Conservation (phyloP, 1,140 invertebrate species). For the Drosophila prosaltans region DNA sequence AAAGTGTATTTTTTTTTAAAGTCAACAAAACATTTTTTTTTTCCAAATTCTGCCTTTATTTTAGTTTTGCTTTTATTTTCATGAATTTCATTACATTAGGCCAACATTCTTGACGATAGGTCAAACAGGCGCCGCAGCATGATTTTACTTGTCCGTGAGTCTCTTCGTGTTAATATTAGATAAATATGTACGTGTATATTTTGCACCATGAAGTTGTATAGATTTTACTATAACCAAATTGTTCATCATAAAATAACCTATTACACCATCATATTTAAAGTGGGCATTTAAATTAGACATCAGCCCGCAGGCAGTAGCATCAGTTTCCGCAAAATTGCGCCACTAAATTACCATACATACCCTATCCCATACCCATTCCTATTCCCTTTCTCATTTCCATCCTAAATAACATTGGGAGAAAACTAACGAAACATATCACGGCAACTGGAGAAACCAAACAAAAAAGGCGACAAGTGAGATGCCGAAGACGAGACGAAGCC, state of each 20-base stretch:
- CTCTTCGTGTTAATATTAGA: too few species aligned
- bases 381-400: not conserved
- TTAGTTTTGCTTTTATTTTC: too few species aligned
- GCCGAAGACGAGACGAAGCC: constrained; percentile 46
- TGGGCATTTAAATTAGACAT: constrained; percentile 6
- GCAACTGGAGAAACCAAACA: constrained; percentile 55
- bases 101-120: too few species aligned
- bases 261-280: constrained; percentile 21
- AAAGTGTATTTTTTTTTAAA: too few species aligned
- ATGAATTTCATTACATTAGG: too few species aligned
- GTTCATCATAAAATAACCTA: not conserved
- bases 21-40: too few species aligned
- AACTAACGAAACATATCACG: constrained; percentile 74
- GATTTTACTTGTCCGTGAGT: too few species aligned
- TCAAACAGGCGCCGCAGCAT: too few species aligned
- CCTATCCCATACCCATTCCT: not conserved
- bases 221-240: not conserved
- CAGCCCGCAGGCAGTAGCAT: constrained; percentile 53
- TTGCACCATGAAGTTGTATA: not conserved
- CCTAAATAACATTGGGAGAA: constrained; percentile 21
- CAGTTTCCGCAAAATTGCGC: constrained; percentile 74
- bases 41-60: too few species aligned
- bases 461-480: constrained; percentile 55
- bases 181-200: not conserved
- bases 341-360: constrained; percentile 76